Conservation (phyloP, 1,140 invertebrate genomes). For the Drosophila athabasca region DNA sequence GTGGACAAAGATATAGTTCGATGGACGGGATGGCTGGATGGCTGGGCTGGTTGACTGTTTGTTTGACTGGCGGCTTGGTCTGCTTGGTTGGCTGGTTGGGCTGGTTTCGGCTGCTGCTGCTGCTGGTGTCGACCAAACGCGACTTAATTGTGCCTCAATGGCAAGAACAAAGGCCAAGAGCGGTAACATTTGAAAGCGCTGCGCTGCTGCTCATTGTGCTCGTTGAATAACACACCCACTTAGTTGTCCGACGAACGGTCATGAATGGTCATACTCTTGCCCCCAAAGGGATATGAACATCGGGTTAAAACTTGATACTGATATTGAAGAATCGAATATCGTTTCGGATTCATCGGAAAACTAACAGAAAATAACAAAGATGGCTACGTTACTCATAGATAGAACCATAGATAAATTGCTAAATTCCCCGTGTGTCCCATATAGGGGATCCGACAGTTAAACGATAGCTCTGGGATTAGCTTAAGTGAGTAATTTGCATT, state of each 20-base stretch:
- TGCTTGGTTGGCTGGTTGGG: constrained; percentile 33
- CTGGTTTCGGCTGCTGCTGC: constrained; percentile 7
- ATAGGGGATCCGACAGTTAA: not conserved
- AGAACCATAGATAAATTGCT: too few relatives aligned
- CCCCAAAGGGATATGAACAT: not conserved
- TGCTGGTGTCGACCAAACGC: constrained; percentile 29
- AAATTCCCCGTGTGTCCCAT: too few relatives aligned
- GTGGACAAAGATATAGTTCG: constrained; percentile 62
- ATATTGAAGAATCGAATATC: too few relatives aligned
- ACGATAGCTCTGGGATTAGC: constrained; percentile 22
- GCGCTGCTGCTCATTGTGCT: constrained; percentile 22
- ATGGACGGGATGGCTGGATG: constrained; percentile 44
- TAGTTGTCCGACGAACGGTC: constrained; percentile 30
- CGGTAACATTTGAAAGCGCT: constrained; percentile 31
- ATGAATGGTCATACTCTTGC: not conserved
- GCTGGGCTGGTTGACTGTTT: constrained; percentile 30
- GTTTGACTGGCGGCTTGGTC: constrained; percentile 32
- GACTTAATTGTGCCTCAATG: constrained; percentile 68
- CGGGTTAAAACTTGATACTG: not conserved
- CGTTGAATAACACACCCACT: constrained; percentile 47
- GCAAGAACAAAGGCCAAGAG: constrained; percentile 48
- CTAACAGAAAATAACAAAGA: too few relatives aligned
- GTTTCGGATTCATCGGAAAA: too few relatives aligned
- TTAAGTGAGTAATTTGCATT: constrained; percentile 32
- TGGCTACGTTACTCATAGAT: too few relatives aligned